phyloP scores from a whole-genome alignment of 2,797 vertebrate species.

The Pachyuromys duprasi region DNA sequence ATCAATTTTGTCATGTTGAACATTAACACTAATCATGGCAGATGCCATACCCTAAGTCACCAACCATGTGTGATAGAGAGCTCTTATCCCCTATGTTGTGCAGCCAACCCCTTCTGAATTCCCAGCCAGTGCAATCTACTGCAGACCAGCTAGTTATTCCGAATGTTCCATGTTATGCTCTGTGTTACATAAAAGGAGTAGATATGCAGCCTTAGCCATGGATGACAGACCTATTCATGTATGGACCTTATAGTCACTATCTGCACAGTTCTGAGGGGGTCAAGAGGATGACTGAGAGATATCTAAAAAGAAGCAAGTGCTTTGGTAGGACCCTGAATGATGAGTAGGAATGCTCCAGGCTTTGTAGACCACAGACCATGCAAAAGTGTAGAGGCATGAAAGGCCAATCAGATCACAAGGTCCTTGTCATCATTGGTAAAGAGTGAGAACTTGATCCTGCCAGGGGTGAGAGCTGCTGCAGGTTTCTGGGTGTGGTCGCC shows the following conservation, averaged over 20 bases:
- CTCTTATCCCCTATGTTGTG: neutral
- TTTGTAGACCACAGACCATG: neutral
- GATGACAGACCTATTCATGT: neutral
- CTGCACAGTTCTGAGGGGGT: neutral
- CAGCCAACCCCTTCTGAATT: constrained; percentile 1
- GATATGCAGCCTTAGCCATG: neutral
- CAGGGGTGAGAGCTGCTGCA: neutral
- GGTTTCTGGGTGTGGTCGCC: neutral
- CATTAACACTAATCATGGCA: neutral
- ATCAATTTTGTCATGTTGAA: neutral
- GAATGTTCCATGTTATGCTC: neutral
- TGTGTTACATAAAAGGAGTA: constrained; percentile 2
- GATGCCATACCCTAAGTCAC: neutral
- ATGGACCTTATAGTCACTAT: neutral
- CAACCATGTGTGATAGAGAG: neutral
- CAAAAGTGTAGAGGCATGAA: neutral
- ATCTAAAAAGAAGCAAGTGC: neutral
- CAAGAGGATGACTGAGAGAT: neutral
- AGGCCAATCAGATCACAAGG: neutral
- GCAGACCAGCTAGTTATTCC: neutral
- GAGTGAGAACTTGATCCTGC: neutral
- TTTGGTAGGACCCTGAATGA: constrained; percentile 7
- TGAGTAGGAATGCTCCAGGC: neutral
- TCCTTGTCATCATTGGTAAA: neutral
- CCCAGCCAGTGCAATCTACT: neutral